Conservation (phyloP, 23 tunicate species). For the Oikopleura vanhoeffeni region DNA sequence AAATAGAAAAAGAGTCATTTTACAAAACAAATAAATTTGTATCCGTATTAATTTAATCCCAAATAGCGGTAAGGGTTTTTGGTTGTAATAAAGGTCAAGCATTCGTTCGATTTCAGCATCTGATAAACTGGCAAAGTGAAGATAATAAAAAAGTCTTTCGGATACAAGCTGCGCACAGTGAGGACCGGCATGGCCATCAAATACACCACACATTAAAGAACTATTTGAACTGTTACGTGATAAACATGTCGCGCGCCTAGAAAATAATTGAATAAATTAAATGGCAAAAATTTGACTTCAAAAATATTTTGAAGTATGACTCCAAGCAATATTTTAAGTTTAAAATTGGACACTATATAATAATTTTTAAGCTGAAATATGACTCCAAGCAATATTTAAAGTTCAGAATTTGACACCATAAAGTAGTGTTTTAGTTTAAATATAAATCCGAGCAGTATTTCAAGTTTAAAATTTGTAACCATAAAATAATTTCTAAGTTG, state of each 20-base stretch:
- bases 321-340: too few relatives aligned
- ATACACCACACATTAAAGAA: constrained; percentile 2
- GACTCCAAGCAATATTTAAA: too few relatives aligned
- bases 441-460: too few relatives aligned
- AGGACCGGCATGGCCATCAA: constrained; percentile 14
- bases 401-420: too few relatives aligned
- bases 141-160: background rate
- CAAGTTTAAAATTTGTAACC: too few relatives aligned
- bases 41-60: background rate
- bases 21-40: too few relatives aligned
- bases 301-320: too few relatives aligned
- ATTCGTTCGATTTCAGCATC: background rate
- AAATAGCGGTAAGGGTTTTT: background rate
- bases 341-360: too few relatives aligned
- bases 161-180: background rate
- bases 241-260: background rate
- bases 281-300: background rate
- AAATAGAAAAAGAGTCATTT: too few relatives aligned
- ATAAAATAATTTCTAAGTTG: too few relatives aligned
- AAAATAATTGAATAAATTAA: background rate
- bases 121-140: background rate
- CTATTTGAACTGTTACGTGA: background rate
- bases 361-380: too few relatives aligned
- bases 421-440: too few relatives aligned
- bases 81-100: background rate